Conservation (phyloP, 2,113 vertebrate genomes). For the Prionailurus bengalensis region DNA sequence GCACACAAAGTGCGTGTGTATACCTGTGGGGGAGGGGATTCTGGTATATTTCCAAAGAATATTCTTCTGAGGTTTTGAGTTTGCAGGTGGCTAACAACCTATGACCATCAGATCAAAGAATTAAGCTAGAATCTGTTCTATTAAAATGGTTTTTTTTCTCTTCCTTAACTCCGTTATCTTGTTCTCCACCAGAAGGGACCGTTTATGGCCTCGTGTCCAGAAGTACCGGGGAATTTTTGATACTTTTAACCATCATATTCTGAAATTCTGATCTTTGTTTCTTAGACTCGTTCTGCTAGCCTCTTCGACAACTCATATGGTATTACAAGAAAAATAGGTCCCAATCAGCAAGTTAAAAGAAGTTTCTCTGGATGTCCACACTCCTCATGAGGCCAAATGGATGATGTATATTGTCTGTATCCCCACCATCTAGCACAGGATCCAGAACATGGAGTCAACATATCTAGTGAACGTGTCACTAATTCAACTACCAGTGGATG, state of each 20-base stretch:
- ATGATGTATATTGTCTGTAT: background rate
- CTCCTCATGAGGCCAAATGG: background rate
- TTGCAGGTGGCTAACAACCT: conserved; percentile 18
- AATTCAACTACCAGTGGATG: background rate
- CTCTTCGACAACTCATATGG: background rate
- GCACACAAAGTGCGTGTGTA: conserved; percentile 69
- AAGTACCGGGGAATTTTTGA: background rate
- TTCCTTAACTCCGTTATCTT: background rate
- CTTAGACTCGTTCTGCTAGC: background rate
- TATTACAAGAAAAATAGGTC: conserved; percentile 8
- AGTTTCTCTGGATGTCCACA: background rate
- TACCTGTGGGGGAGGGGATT: background rate
- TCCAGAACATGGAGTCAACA: background rate
- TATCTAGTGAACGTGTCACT: background rate
- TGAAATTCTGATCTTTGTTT: conserved; percentile 19
- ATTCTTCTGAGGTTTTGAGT: conserved; percentile 72
- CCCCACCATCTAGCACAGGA: background rate
- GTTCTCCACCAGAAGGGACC: conserved; percentile 37
- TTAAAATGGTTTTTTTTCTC: conserved; percentile 45
- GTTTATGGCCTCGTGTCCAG: background rate
- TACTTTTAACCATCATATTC: background rate
- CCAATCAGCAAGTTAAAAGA: conserved; percentile 26
- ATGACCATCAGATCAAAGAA: conserved; percentile 19
- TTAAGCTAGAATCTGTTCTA: conserved; percentile 42
- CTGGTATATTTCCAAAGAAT: conserved; percentile 32